Conservation (phyloP, 2,113 vertebrate genomes). For the Heterotis niloticus region DNA sequence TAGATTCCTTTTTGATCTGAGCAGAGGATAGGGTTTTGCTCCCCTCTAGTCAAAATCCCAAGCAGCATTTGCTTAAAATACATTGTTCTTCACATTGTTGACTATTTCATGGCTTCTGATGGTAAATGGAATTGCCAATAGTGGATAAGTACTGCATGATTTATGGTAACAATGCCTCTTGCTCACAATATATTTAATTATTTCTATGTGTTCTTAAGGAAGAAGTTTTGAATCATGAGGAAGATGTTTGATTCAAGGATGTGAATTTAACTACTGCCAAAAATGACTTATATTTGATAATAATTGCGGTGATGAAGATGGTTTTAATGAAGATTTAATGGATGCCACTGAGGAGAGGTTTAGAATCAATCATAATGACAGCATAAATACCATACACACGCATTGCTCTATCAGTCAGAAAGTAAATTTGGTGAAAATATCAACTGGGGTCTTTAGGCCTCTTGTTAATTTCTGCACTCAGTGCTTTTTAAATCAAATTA, state of each 20-base stretch:
- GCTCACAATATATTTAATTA: not conserved
- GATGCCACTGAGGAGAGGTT: not conserved
- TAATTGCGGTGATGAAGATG: constrained; percentile 4
- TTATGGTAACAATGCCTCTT: constrained; percentile 8
- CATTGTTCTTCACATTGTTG: not conserved
- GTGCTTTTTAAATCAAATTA: not conserved
- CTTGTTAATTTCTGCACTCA: not conserved
- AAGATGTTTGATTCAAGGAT: not conserved
- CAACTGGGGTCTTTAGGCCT: not conserved
- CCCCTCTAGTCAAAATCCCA: not conserved
- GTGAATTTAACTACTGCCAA: not conserved
- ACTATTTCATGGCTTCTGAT: not conserved
- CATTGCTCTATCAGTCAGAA: constrained; percentile 2
- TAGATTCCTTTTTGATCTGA: not conserved
- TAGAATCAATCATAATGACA: constrained; percentile 14
- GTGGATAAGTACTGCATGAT: constrained; percentile 14
- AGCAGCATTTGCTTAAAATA: not conserved
- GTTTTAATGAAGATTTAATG: constrained; percentile 23
- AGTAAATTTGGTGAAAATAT: not conserved
- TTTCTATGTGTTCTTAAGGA: not conserved
- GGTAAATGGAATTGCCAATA: not conserved
- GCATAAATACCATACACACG: not conserved
- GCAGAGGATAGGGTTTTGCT: not conserved
- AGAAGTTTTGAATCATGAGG: not conserved
- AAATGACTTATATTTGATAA: not conserved